A percentile compares a stretch with the other conserved stretches of the same genome.
phyloP scores from a whole-genome alignment of 2,113 vertebrate genomes.

The Nerophis lumbriciformis region DNA sequence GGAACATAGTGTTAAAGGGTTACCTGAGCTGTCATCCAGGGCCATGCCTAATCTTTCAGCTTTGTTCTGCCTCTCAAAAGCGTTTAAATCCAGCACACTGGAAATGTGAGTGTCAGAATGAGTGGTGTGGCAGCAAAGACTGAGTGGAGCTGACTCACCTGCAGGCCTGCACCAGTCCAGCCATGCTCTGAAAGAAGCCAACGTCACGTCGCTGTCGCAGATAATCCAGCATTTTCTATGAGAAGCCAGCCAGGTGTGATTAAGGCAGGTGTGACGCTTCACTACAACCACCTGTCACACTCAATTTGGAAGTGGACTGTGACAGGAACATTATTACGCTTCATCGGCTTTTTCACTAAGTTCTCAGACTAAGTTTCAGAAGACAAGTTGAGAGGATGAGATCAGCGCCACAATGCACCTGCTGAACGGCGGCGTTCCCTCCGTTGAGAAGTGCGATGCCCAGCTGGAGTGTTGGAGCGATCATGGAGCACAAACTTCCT shows the following conservation, averaged over 20 bases:
- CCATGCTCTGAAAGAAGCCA: conserved; percentile 90
- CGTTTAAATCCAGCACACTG: conserved; percentile 93
- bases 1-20: conserved; percentile 1
- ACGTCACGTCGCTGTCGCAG: conserved; percentile 88
- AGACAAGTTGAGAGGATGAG: background rate
- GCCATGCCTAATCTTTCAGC: conserved; percentile 93
- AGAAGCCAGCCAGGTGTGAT: conserved; percentile 33
- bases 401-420: conserved; percentile 67
- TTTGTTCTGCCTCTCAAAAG: conserved; percentile 96
- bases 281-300: background rate
- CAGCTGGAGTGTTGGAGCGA: conserved; percentile 85
- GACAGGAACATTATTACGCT: no score
- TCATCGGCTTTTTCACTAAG: background rate
- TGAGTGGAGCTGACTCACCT: conserved; percentile 71
- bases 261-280: background rate
- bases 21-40: conserved; percentile 91
- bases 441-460: conserved; percentile 90
- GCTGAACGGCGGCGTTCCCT: conserved; percentile 87
- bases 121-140: conserved; percentile 2
- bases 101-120: conserved; percentile 2
- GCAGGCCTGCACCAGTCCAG: conserved; percentile 88
- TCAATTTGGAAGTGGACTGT: background rate
- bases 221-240: conserved; percentile 94
- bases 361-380: background rate
- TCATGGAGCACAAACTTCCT: conserved; percentile 83